These are phyloP conservation scores for Megalops cyprinoides DNA, from an alignment of 2,797 vertebrate genomes.

Conservation along the genomic window DNA sequence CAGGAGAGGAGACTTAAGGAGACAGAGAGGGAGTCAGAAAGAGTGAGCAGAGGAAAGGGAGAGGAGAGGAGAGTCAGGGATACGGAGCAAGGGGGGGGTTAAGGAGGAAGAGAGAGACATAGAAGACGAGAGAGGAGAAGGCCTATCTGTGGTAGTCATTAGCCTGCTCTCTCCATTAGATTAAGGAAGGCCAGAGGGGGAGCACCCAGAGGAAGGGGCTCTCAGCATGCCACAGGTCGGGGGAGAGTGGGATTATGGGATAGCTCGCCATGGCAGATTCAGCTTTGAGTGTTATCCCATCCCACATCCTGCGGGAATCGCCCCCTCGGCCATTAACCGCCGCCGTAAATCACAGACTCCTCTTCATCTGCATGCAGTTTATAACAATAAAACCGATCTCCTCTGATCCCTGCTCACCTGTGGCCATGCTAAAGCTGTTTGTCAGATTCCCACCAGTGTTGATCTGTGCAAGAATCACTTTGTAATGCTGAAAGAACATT, in stretches of 20 bases:
- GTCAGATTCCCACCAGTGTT: neutral
- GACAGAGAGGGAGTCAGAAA: too few relatives aligned
- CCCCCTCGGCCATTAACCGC: neutral
- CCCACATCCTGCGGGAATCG: neutral
- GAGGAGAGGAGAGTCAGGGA: too few relatives aligned
- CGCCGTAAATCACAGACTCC: neutral
- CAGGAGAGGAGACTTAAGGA: neutral
- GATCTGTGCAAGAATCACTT: neutral
- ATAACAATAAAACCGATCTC: neutral
- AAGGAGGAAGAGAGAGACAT: neutral
- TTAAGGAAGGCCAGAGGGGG: neutral
- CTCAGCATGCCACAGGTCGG: neutral
- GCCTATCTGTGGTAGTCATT: conserved; percentile 24
- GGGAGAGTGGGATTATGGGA: conserved; percentile 13
- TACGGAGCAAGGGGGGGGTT: neutral
- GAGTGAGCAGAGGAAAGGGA: neutral
- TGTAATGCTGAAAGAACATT: neutral
- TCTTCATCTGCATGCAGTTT: neutral
- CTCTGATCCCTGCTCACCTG: too few relatives aligned
- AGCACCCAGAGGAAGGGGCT: too few relatives aligned
- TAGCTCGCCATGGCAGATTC: neutral
- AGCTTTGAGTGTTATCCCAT: neutral
- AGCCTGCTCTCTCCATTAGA: conserved; percentile 14
- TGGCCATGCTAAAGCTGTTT: neutral
- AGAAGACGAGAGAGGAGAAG: neutral